Evolutionary conservation across 37 sponge, comb jelly and placozoan species (phyloP).

Genomic region (Diacarnus erythraeanus): DNA sequence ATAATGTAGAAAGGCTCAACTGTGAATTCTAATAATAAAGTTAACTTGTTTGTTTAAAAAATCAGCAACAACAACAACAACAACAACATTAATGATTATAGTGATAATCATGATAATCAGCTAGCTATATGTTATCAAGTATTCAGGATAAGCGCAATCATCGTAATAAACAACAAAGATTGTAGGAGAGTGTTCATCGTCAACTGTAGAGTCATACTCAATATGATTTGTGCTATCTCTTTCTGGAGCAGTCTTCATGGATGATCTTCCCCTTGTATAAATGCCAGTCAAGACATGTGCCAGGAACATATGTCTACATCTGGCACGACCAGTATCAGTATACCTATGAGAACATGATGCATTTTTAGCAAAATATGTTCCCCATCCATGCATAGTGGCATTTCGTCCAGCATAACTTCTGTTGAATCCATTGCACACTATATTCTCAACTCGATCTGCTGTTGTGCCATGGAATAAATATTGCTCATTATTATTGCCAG

Average conservation of each 20-base stretch:
- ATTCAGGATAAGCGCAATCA: conserved; percentile 65
- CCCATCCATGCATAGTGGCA: background rate
- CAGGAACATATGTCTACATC: conserved; percentile 32
- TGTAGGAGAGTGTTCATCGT: conserved; percentile 31
- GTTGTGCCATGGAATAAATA: conserved; percentile 67
- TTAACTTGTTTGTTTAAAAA: too few species aligned
- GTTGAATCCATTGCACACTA: conserved; percentile 10
- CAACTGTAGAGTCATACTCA: conserved; percentile 41
- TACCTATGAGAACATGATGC: conserved; percentile 53
- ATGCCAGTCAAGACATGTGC: conserved; percentile 26
- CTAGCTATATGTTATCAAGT: conserved; percentile 40
- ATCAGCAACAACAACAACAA: too few species aligned
- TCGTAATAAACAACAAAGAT: conserved; percentile 63
- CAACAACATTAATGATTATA: too few species aligned
- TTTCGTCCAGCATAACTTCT: conserved; percentile 22
- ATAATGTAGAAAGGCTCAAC: too few species aligned
- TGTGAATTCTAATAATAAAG: too few species aligned
- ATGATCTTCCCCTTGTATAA: conserved; percentile 24
- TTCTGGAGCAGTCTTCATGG: conserved; percentile 41
- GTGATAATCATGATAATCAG: too few species aligned
- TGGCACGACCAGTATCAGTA: conserved; percentile 35
- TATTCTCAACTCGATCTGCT: background rate
- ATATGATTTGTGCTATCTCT: conserved; percentile 11
- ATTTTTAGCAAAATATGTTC: conserved; percentile 59
- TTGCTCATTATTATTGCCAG: conserved; percentile 43